Evolutionary conservation across 2,797 vertebrate species (phyloP), one percentile per base, ranked within the genome.

Genomic region (Heteromormyrus szaboi): DNA sequence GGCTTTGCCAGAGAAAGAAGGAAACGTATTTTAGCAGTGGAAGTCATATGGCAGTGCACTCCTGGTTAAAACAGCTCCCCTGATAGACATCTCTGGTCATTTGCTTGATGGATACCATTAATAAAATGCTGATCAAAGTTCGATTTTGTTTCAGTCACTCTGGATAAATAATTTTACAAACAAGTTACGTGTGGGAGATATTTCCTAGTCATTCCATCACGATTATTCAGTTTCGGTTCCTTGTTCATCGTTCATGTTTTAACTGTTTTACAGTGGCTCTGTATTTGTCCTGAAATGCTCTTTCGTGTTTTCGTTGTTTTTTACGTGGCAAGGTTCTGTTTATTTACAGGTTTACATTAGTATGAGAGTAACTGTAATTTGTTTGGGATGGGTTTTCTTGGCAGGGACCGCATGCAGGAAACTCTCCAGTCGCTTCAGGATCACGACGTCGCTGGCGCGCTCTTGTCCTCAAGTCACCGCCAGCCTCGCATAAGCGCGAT

Each of bases 381-480:
- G 14, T 56, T 59, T 11, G 29, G 53, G 59, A 87, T 22, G n/a
- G 25, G 48, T 41, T 56, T 79, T 29, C 33, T 50, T 89, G 41
- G 62, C 88, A 76, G 14, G 68, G 12, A 68, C 17, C 7, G 65
- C 62, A 46, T 86, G 48, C 88, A 53, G 84, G 11, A 72, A 48
- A 44, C 56, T 25, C 81, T 48, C 25, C 46, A 68, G 83, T 53
- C 14, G 51, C 48, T 85, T 44, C 46, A 72, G 83, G 85, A 86
- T 72, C 88, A 89, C 48, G 88, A 89, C 88, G n/a, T 29, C 48
- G 19, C 84, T 37, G 46, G 37, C 84, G 29, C 76, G 14, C 76
- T 56, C 46, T 46, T 56, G 88, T 89, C 81, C 88, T 89, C 88
- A 85, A 65, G 88, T 86, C 62, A 86, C 88, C 85, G 85, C 1